These are phyloP conservation scores for Otocyon megalotis DNA, from an alignment of 2,113 vertebrate genomes.

Conservation along the genomic window DNA sequence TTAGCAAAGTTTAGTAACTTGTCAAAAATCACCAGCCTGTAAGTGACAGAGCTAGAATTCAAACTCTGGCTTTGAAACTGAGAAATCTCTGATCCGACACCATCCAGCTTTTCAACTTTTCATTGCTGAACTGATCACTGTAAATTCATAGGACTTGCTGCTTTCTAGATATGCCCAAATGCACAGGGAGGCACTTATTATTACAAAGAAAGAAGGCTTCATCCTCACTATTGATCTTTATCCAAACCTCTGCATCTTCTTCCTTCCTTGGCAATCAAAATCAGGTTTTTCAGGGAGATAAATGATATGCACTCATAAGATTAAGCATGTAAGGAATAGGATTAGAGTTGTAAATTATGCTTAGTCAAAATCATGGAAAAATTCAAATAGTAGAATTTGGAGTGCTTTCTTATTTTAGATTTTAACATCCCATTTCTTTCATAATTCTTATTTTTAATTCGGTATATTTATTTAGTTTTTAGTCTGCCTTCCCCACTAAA, in stretches of 20 bases:
- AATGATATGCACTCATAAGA: background rate
- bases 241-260: background rate
- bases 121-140: background rate
- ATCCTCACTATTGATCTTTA: background rate
- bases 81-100: background rate
- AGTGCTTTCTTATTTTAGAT: background rate
- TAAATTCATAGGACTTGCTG: background rate
- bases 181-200: background rate
- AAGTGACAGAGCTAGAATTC: background rate
- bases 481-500: background rate
- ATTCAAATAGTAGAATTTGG: background rate
- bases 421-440: background rate
- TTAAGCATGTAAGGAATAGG: background rate
- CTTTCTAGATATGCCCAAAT: background rate
- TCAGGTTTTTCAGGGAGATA: background rate
- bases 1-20: background rate
- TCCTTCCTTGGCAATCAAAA: background rate
- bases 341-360: background rate
- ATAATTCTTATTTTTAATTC: background rate
- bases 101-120: background rate
- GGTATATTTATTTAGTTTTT: background rate
- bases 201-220: background rate
- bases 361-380: background rate
- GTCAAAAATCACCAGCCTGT: background rate
- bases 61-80: background rate